Percentiles rank a stretch among this genome's conserved stretches.
Conservation (phyloP, 2,888 invertebrate genomes). For the Drosophila hamatofila region DNA sequence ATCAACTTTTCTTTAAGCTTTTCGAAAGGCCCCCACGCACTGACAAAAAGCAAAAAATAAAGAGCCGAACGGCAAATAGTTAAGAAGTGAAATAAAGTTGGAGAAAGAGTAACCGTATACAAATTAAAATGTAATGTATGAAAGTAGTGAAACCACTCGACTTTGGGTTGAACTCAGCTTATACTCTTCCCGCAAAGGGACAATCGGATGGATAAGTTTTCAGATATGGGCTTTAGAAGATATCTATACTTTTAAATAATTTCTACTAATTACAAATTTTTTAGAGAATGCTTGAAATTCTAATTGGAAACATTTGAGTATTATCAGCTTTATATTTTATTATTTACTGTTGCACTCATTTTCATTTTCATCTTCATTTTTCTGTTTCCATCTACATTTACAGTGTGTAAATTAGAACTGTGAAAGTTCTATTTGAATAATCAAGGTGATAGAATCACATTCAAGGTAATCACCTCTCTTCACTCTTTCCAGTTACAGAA, state of each 20-base stretch:
- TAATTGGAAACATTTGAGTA: not conserved
- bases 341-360: too few species aligned
- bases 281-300: too few species aligned
- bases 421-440: not conserved
- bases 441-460: not conserved
- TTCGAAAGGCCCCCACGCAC: conserved; percentile 75
- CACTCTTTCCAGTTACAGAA: too few species aligned
- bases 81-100: conserved; percentile 61
- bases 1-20: conserved; percentile 70
- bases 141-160: conserved; percentile 73
- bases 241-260: not conserved
- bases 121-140: conserved; percentile 74
- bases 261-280: too few species aligned
- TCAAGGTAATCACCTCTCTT: too few species aligned
- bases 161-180: conserved; percentile 27
- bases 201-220: not conserved
- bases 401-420: not conserved
- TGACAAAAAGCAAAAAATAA: conserved; percentile 33
- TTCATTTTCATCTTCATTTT: not conserved
- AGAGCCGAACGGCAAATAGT: conserved; percentile 48
- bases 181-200: not conserved
- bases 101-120: conserved; percentile 32
- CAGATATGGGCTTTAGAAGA: too few species aligned
- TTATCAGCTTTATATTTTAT: not conserved
- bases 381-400: not conserved